These are phyloP conservation scores for Myiothlypis coronata DNA, from an alignment of 2,797 vertebrate species.

Conservation along the genomic window DNA sequence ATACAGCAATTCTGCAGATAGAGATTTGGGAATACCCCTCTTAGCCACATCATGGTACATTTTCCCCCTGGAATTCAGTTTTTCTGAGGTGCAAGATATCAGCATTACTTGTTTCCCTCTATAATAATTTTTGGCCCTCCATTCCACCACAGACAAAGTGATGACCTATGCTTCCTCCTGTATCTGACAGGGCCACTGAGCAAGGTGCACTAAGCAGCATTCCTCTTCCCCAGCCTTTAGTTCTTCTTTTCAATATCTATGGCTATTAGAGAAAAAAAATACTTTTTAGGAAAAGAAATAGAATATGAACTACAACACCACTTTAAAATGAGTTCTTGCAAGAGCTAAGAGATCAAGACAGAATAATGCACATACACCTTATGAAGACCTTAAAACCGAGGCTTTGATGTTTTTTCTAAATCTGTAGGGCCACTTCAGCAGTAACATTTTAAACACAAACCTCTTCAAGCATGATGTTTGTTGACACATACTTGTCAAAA, in stretches of 20 bases:
- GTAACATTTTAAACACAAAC: background rate
- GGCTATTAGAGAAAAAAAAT: background rate
- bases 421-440: background rate
- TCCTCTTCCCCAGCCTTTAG: background rate
- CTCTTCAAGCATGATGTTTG: background rate
- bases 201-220: background rate
- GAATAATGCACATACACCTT: background rate
- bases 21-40: background rate
- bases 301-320: background rate
- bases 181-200: background rate
- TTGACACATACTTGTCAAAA: background rate
- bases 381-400: background rate
- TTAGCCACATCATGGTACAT: fast-evolving
- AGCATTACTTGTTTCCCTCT: background rate
- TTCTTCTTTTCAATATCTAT: background rate
- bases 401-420: background rate
- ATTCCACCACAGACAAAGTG: background rate
- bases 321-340: background rate
- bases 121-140: fast-evolving
- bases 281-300: background rate
- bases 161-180: fast-evolving
- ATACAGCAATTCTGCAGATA: background rate
- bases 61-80: background rate
- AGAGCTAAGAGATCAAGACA: background rate
- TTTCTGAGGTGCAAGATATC: background rate